A percentile compares a stretch with the other conserved stretches of the same genome.
Evolutionary conservation across 35 echinoderm and acorn worm genomes (phyloP).

Genomic region (Holothuria glaberrima): DNA sequence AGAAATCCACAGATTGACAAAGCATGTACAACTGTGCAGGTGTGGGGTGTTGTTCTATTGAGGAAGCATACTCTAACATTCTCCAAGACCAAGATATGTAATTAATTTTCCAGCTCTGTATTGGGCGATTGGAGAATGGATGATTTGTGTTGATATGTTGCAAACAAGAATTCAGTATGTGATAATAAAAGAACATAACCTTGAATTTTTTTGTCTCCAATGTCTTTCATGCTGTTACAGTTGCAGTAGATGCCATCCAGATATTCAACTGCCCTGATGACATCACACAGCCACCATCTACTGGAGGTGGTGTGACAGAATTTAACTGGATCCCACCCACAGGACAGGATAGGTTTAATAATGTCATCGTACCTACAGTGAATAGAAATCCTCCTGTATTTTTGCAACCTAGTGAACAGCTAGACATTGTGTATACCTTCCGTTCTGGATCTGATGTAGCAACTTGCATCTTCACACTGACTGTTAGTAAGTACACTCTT

Average conservation of each 20-base stretch:
- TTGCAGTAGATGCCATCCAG: background rate
- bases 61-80: too few relatives aligned
- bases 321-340: constrained; percentile 34
- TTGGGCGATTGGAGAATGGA: too few relatives aligned
- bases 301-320: background rate
- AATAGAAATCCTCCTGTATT: constrained; percentile 36
- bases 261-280: constrained; percentile 20
- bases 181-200: too few relatives aligned
- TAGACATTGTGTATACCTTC: constrained; percentile 25
- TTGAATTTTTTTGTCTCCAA: too few relatives aligned
- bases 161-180: too few relatives aligned
- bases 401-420: background rate
- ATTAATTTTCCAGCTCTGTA: too few relatives aligned
- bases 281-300: constrained; percentile 8
- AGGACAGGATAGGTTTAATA: background rate
- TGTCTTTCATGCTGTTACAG: background rate
- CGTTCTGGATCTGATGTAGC: background rate
- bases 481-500: constrained; percentile 1
- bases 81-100: too few relatives aligned
- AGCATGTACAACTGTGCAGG: too few relatives aligned
- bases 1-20: too few relatives aligned
- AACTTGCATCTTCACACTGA: constrained; percentile 21
- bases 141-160: too few relatives aligned
- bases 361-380: constrained; percentile 10
- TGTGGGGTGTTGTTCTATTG: too few relatives aligned